These are phyloP conservation scores for Hemibagrus wyckioides DNA, from an alignment of 2,113 vertebrate genomes.

Conservation along the genomic window DNA sequence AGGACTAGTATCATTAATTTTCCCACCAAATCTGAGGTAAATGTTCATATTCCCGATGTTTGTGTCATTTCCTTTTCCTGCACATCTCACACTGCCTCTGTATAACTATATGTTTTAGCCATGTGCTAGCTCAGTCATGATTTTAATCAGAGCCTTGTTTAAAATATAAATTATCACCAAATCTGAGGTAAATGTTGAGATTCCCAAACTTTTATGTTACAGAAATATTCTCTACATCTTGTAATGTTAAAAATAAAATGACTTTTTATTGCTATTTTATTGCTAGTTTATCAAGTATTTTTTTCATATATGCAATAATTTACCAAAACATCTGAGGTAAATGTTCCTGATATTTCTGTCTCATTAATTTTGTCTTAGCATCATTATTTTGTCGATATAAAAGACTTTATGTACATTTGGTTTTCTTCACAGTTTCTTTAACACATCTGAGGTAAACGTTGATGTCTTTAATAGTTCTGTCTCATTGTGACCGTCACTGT, in stretches of 20 bases:
- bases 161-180: no score
- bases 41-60: no score
- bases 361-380: no score
- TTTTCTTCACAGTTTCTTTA: neutral
- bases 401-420: neutral
- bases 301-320: neutral
- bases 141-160: neutral
- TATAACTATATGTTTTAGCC: no score
- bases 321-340: no score
- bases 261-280: no score
- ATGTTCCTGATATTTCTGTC: neutral
- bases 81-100: no score
- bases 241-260: no score
- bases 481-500: neutral
- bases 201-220: neutral
- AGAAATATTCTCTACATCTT: no score
- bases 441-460: neutral
- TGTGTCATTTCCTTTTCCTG: no score
- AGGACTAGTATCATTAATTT: neutral
- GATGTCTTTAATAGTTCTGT: neutral
- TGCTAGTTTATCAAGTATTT: no score
- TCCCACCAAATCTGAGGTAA: neutral
- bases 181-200: neutral
- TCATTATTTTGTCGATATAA: neutral
- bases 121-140: neutral